A percentile compares a stretch with the other conserved stretches of the same genome.
These are phyloP conservation scores for Leucopternis melanops DNA, from an alignment of 2,113 vertebrate species.

Conservation along the genomic window DNA sequence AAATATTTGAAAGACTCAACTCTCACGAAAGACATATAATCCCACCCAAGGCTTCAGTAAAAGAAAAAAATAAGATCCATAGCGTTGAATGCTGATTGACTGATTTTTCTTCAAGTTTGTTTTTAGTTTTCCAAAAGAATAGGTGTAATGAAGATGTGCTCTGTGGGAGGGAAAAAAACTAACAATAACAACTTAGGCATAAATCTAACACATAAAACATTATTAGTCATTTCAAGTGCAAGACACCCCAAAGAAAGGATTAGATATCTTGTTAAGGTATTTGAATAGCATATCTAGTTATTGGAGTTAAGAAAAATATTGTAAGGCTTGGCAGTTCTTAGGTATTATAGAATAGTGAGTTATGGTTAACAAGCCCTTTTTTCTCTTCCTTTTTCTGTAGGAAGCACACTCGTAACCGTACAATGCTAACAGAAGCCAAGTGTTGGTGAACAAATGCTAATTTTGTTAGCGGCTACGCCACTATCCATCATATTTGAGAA, in stretches of 20 bases:
- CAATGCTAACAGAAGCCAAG: neutral
- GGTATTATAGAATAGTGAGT: neutral
- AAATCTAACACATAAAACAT: neutral
- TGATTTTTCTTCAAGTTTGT: neutral
- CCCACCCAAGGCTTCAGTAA: neutral
- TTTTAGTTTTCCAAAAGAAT: neutral
- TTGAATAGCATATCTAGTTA: neutral
- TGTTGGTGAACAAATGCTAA: neutral
- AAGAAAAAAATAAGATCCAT: neutral
- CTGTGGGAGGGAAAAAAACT: accelerated
- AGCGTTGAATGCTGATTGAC: neutral
- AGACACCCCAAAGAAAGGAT: neutral
- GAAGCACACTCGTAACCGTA: neutral
- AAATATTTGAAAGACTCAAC: neutral
- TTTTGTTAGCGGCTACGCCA: no score
- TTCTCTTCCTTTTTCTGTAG: neutral
- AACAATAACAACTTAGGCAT: neutral
- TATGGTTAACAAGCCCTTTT: neutral
- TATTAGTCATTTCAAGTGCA: neutral
- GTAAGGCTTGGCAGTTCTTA: neutral
- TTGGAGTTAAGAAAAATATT: neutral
- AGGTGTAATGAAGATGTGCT: neutral
- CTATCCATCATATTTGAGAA: no score
- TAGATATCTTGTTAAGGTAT: neutral
- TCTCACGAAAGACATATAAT: neutral